Base-by-base conservation (phyloP, 2,888 invertebrate species). In the Allolobophora icterica region DNA sequence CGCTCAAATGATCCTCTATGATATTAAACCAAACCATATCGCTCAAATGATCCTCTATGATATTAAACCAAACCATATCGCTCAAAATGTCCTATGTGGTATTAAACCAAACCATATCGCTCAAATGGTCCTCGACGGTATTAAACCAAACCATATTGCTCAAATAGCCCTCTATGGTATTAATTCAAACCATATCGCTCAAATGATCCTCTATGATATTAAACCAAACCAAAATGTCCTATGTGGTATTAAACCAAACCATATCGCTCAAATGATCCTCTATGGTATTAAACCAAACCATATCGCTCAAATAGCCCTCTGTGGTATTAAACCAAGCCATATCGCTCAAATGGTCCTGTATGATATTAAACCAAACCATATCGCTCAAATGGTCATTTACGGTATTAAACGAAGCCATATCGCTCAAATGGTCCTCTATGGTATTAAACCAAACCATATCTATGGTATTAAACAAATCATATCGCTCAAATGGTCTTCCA, bases 41-140 rank as follows among this genome's bases (percentile, higher is more conserved):
- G 24, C 13, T 42, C 42, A 52, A 5, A 84, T 90, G 45, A 8
- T 84, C 33, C 42, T 90, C 24, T 33, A 42, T 24, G 90, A 89
- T 90, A 84, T 84, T 84, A 84, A 30, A 71, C 8, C 71, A 71
- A 19, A 84, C 84, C 42, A 42, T 42, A 17, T 42, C 42, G 42
- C 17, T 42, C 42, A 42, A 42, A 87, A 87, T 45, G 30, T 84
- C n/a, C n/a, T 90, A 4, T 40, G 38, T 34, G 90, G 90, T 90
- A 83, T 24, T 83, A 83, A 83, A 33, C 30, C 21, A 71, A 71
- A 38, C 38, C 38, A 38, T 38, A 38, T 38, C 38, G 38, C 38
- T 38, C 38, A 17, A 42, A 87, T 90, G 45, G 38, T 87, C 42
- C 42, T 90, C 35, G 19, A 87, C 84, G 90, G 90, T 90, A 84